Evolutionary conservation across 2,113 vertebrate species (phyloP).

Genomic region (Laticauda colubrina): DNA sequence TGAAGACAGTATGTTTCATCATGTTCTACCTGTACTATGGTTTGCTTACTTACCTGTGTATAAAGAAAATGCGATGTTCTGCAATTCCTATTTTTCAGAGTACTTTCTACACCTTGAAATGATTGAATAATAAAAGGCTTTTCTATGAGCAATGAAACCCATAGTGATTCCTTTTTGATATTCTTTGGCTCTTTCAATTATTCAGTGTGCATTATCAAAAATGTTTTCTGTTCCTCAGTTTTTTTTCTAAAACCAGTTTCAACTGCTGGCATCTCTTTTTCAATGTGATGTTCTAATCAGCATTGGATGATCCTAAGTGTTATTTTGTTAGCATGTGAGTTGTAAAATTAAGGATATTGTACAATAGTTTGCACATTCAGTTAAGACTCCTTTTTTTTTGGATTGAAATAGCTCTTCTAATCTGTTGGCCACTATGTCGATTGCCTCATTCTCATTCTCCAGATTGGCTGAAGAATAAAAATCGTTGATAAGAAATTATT

Average conservation of each 20-base stretch:
- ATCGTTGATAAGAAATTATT: slow-evolving; percentile 48
- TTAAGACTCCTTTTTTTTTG: background rate
- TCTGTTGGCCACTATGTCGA: background rate
- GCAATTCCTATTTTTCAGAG: background rate
- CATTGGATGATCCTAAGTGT: background rate
- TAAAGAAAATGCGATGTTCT: background rate
- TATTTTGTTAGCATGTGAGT: background rate
- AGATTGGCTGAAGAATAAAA: slow-evolving; percentile 30
- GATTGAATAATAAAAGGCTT: background rate
- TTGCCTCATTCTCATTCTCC: background rate
- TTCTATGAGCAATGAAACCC: background rate
- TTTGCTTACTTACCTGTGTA: too few species aligned
- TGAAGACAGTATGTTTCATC: background rate
- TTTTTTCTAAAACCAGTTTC: background rate
- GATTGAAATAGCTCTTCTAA: background rate
- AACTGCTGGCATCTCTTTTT: background rate
- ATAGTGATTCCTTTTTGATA: background rate
- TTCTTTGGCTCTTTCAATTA: background rate
- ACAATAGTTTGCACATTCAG: background rate
- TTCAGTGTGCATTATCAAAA: background rate
- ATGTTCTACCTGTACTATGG: background rate
- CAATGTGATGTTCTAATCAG: background rate
- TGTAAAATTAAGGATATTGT: too few species aligned
- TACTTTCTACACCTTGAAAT: background rate
- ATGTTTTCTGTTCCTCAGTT: background rate